A percentile compares a stretch with the other conserved stretches of the same genome.
These are phyloP conservation scores for Rotaria socialis DNA, from an alignment of 2,888 invertebrate species.

Conservation along the genomic window DNA sequence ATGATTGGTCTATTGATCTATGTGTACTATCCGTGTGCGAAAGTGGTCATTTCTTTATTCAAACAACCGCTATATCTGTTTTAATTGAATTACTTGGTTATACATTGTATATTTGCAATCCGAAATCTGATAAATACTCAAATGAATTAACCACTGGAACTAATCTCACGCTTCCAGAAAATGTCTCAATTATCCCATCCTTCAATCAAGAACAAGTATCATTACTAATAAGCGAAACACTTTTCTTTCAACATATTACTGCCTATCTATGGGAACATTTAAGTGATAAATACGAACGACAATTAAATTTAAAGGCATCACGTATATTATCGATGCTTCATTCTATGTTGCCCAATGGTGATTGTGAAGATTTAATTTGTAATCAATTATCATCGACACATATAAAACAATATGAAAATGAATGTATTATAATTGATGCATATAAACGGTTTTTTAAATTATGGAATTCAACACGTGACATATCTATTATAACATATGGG, in stretches of 20 bases:
- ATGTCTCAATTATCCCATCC: not conserved
- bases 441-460: slow-evolving; percentile 68
- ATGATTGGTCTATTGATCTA: slow-evolving; percentile 32
- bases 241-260: slow-evolving; percentile 24
- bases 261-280: slow-evolving; percentile 34
- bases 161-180: slow-evolving; percentile 53
- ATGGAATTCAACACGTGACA: slow-evolving; percentile 74
- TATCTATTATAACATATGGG: slow-evolving; percentile 33
- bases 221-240: not conserved
- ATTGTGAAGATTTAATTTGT: slow-evolving; percentile 42
- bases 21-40: not conserved
- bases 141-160: not conserved
- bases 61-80: slow-evolving; percentile 17
- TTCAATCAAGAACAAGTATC: slow-evolving; percentile 24
- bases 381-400: slow-evolving; percentile 35
- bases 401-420: slow-evolving; percentile 30
- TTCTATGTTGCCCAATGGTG: slow-evolving; percentile 41
- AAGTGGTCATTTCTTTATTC: slow-evolving; percentile 32
- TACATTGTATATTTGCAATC: not conserved
- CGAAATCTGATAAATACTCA: slow-evolving; percentile 54
- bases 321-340: slow-evolving; percentile 41
- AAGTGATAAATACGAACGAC: slow-evolving; percentile 33
- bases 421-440: slow-evolving; percentile 61
- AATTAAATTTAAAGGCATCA: slow-evolving; percentile 36
- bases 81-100: slow-evolving; percentile 27